These are phyloP conservation scores for Anorthoa munda DNA, from an alignment of 2,888 invertebrate genomes.

Conservation along the genomic window DNA sequence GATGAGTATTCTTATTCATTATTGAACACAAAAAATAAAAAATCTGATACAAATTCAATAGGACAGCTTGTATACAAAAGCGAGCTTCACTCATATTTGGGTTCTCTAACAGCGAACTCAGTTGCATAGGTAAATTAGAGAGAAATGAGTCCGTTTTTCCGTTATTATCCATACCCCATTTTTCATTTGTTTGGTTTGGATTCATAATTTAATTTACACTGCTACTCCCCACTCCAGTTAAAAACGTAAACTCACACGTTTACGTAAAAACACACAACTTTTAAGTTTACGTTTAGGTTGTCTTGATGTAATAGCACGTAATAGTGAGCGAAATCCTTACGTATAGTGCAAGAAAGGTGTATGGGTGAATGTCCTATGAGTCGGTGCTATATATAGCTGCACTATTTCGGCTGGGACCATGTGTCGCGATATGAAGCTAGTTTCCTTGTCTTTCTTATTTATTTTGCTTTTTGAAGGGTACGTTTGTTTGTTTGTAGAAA, in stretches of 20 bases:
- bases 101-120: no score
- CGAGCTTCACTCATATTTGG: no score
- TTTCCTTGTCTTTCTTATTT: conserved; percentile 32
- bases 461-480: conserved; percentile 8
- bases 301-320: conserved; percentile 38
- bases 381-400: conserved; percentile 57
- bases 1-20: background rate
- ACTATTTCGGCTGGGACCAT: conserved; percentile 64
- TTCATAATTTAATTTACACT: background rate
- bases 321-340: conserved; percentile 47
- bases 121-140: no score
- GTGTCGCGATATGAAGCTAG: conserved; percentile 49
- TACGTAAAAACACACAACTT: background rate
- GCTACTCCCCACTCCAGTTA: background rate
- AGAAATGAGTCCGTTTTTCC: no score
- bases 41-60: no score
- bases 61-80: no score
- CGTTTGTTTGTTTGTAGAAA: conserved; percentile 4
- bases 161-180: background rate
- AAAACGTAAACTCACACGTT: conserved; percentile 5
- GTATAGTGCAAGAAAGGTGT: conserved; percentile 51
- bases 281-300: conserved; percentile 12
- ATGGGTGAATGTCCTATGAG: conserved; percentile 63
- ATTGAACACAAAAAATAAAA: no score
- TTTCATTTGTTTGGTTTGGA: background rate